phyloP scores from a whole-genome alignment of 2,797 vertebrate species.

The Aphelocoma californica region DNA sequence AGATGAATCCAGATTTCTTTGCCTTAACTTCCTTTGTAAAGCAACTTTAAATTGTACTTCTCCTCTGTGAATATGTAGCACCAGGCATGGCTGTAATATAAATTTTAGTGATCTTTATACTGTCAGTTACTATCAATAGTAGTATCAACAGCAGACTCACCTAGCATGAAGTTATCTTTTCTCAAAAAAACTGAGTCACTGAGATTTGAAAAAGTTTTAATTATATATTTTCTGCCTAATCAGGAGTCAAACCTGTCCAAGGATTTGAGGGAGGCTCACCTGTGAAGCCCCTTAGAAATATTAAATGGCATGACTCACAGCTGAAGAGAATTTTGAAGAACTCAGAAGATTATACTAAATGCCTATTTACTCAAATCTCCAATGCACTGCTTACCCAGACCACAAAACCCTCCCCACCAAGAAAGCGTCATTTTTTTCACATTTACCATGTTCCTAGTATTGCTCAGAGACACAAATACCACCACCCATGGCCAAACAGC shows the following conservation, averaged over 20 bases:
- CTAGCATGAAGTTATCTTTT: not conserved
- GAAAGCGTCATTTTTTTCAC: fast-evolving
- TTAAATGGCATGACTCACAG: not conserved
- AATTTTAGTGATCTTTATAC: not conserved
- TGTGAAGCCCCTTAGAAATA: not conserved
- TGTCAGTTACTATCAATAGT: not conserved
- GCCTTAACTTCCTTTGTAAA: not conserved
- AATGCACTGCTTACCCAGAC: not conserved
- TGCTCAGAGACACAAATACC: not conserved
- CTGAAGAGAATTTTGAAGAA: not conserved
- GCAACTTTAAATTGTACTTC: not conserved
- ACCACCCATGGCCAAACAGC: not conserved
- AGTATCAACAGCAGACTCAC: not conserved
- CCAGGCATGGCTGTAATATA: not conserved
- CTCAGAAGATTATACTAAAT: not conserved
- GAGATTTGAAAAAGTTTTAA: not conserved
- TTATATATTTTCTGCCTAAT: not conserved
- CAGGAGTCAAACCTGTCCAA: not conserved
- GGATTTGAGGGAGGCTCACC: not conserved
- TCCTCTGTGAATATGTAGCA: not conserved
- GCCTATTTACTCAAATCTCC: not conserved
- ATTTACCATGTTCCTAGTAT: fast-evolving
- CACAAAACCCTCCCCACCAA: not conserved
- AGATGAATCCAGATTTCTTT: not conserved
- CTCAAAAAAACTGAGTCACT: not conserved